These are phyloP conservation scores for Actinia tenebrosa DNA, from an alignment of 64 coral and sea anemone genomes.

Conservation along the genomic window DNA sequence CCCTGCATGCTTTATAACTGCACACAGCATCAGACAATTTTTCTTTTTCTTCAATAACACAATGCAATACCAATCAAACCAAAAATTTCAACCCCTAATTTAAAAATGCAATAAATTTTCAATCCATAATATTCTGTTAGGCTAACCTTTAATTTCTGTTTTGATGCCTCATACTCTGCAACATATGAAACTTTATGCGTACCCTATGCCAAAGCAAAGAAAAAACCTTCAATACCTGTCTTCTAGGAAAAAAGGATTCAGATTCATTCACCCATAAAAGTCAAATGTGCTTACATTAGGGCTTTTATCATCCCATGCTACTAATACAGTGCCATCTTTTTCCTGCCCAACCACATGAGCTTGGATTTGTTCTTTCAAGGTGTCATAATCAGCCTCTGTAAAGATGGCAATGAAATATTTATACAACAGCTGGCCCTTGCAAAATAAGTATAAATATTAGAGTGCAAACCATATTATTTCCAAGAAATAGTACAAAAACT, in stretches of 20 bases:
- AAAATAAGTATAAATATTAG: neutral
- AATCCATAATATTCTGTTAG: no score
- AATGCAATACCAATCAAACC: no score
- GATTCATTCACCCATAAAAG: neutral
- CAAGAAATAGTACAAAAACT: no score
- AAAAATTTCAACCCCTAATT: no score
- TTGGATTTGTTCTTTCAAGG: constrained; percentile 43
- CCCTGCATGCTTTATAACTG: no score
- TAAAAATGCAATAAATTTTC: neutral
- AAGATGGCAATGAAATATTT: neutral
- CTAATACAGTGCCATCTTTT: constrained; percentile 64
- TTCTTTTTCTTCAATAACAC: no score
- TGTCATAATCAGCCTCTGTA: constrained; percentile 14
- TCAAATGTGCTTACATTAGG: constrained; percentile 19
- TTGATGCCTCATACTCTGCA: constrained; percentile 57
- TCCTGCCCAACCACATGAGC: constrained; percentile 84
- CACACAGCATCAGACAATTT: no score
- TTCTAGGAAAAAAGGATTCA: neutral
- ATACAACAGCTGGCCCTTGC: neutral
- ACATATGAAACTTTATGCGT: constrained; percentile 71
- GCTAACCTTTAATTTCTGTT: constrained; percentile 61
- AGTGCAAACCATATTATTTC: no score
- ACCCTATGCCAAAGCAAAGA: constrained; percentile 26
- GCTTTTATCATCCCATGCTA: constrained; percentile 70
- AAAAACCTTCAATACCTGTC: neutral